phyloP scores from a whole-genome alignment of 2,797 vertebrate genomes.

The Streptopelia turtur region DNA sequence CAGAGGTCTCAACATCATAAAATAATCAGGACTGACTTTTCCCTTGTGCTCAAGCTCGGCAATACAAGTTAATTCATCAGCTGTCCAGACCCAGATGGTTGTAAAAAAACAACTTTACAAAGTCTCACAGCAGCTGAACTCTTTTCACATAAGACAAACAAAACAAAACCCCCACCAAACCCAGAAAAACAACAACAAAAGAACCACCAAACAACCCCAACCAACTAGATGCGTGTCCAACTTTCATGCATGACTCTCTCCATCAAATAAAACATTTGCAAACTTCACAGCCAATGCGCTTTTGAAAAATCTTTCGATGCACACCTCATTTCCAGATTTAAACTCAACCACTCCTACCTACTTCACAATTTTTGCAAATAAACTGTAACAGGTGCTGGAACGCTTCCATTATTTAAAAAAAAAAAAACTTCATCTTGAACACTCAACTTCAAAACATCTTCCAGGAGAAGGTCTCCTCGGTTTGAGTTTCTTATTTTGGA shows the following conservation, averaged over 20 bases:
- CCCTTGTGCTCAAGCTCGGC: background rate
- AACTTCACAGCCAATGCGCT: background rate
- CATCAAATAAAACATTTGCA: background rate
- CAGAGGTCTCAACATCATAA: background rate
- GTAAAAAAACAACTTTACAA: background rate
- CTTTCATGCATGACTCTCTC: background rate
- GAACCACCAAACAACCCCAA: no score
- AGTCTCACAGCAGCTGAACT: background rate
- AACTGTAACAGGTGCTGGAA: background rate
- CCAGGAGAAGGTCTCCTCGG: background rate
- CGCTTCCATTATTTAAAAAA: background rate
- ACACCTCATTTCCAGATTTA: background rate
- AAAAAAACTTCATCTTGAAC: background rate
- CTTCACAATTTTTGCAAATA: background rate
- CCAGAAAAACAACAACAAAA: background rate
- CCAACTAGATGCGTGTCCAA: background rate
- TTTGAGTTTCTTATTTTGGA: background rate
- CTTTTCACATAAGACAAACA: background rate
- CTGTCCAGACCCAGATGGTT: background rate
- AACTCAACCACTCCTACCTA: background rate
- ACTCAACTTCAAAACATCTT: background rate
- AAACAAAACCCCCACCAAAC: background rate
- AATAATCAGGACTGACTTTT: background rate
- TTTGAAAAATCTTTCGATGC: background rate
- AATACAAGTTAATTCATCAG: background rate